Conservation (phyloP, 2,113 vertebrate species). For the Glaucomys volans region DNA sequence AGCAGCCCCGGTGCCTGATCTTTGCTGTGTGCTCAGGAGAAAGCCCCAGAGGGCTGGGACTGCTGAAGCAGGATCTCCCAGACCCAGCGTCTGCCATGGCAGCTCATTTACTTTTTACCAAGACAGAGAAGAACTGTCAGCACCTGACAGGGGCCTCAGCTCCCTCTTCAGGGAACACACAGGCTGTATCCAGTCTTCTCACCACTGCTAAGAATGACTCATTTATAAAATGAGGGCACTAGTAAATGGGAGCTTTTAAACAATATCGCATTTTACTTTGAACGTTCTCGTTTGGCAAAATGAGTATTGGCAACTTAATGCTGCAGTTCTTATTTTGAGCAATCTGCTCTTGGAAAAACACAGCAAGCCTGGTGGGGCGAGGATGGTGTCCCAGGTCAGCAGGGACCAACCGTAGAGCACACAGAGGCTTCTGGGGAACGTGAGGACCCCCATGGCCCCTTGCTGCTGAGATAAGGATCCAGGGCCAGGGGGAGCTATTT, state of each 20-base stretch:
- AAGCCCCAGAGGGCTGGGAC: not conserved
- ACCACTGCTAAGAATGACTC: not conserved
- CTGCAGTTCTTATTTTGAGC: not conserved
- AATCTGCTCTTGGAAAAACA: not conserved
- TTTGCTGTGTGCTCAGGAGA: not conserved
- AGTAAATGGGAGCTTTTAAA: not conserved
- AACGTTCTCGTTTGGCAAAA: not conserved
- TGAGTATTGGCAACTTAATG: not conserved
- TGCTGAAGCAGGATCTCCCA: not conserved
- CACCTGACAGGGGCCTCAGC: too few species aligned
- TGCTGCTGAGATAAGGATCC: not conserved
- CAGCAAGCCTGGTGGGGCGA: not conserved
- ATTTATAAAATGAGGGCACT: not conserved
- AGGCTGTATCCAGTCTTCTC: not conserved
- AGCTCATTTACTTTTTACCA: not conserved
- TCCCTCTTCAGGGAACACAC: not conserved
- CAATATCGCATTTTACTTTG: not conserved
- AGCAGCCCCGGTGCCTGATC: not conserved
- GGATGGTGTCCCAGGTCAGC: too few species aligned
- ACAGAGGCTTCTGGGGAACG: fast-evolving
- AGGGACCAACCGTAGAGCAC: not conserved
- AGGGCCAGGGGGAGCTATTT: not conserved
- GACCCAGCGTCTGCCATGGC: not conserved
- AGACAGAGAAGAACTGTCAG: not conserved
- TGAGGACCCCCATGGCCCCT: fast-evolving